Evolutionary conservation across 2,888 invertebrate genomes (phyloP).

Genomic region (Synanthedon formicaeformis): DNA sequence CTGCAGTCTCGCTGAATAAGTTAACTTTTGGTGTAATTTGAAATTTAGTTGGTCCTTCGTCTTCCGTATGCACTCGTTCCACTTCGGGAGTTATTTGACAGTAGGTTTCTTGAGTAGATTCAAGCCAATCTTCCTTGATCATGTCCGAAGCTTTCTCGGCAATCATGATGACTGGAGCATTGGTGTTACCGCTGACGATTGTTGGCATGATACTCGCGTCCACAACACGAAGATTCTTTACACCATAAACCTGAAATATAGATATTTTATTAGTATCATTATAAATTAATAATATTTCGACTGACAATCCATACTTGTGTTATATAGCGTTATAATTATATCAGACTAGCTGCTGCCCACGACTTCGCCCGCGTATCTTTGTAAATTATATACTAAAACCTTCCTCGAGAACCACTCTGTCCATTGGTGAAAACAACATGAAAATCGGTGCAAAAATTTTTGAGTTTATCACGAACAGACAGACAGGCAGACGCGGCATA

Average conservation of each 20-base stretch:
- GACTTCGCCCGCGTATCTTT: too few species aligned
- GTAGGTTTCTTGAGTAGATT: slow-evolving; percentile 11
- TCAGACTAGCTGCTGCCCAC: too few species aligned
- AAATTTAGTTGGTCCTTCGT: slow-evolving; percentile 15
- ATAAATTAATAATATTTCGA: too few species aligned
- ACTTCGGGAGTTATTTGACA: slow-evolving; percentile 2
- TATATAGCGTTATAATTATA: too few species aligned
- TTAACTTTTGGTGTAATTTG: slow-evolving; percentile 11
- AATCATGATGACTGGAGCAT: slow-evolving; percentile 86
- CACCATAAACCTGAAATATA: slow-evolving; percentile 71
- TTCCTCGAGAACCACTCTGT: too few species aligned
- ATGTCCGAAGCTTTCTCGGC: slow-evolving; percentile 86
- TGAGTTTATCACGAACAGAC: too few species aligned
- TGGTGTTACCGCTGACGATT: slow-evolving; percentile 84
- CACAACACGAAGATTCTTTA: slow-evolving; percentile 77
- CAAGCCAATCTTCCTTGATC: slow-evolving; percentile 80
- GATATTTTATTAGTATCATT: background rate
- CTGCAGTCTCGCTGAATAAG: slow-evolving; percentile 41
- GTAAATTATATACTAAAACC: too few species aligned
- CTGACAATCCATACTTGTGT: too few species aligned
- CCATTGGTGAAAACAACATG: too few species aligned
- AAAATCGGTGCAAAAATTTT: too few species aligned
- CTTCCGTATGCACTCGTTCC: slow-evolving; percentile 16
- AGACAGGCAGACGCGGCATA: too few species aligned
- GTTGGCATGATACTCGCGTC: slow-evolving; percentile 88